Evolutionary conservation across 2,888 invertebrate species (phyloP).

Genomic region (Plebejus melissa): DNA sequence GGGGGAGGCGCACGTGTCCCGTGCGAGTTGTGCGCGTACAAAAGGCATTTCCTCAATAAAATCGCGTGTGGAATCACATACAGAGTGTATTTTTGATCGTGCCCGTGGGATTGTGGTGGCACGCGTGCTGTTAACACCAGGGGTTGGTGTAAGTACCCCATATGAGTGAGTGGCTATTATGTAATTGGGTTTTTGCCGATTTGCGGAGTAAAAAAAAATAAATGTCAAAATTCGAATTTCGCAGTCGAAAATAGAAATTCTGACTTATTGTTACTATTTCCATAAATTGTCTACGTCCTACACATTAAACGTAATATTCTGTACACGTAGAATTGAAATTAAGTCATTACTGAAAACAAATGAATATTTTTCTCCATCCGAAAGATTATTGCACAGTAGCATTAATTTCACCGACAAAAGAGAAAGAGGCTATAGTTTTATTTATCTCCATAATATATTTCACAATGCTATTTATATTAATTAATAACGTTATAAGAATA

Average conservation of each 20-base stretch:
- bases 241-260: neutral
- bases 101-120: constrained; percentile 29
- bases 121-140: constrained; percentile 23
- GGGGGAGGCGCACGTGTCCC: constrained; percentile 44
- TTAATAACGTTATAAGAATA: too few species aligned
- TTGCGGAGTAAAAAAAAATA: neutral
- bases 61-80: constrained; percentile 45
- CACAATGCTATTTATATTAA: too few species aligned
- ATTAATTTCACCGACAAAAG: too few species aligned
- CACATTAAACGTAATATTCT: too few species aligned
- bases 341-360: neutral
- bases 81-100: constrained; percentile 43
- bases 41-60: constrained; percentile 63
- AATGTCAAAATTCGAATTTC: neutral
- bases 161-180: constrained; percentile 35
- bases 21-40: constrained; percentile 47
- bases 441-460: too few species aligned
- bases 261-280: neutral
- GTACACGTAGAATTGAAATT: neutral
- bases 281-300: neutral
- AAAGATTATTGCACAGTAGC: too few species aligned
- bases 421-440: too few species aligned
- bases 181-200: constrained; percentile 33
- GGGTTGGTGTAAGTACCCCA: constrained; percentile 43
- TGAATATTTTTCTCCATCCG: neutral